phyloP scores from a whole-genome alignment of 2,797 vertebrate genomes.

The Glossophaga mutica region DNA sequence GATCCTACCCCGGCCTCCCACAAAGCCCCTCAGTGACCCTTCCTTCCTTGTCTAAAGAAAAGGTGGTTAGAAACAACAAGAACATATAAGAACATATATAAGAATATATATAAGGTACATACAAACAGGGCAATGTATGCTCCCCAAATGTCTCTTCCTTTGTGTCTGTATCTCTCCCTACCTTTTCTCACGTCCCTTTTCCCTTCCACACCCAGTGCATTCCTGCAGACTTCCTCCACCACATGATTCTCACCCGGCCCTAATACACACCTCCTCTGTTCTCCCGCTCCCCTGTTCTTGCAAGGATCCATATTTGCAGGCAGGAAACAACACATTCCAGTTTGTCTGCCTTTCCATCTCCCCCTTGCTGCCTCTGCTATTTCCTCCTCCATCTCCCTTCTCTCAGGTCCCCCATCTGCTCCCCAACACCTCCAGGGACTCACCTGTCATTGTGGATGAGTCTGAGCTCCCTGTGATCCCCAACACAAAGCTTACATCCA shows the following conservation, averaged over 20 bases:
- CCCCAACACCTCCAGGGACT: constrained; percentile 1
- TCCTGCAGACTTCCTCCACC: not conserved
- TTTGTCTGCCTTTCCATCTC: not conserved
- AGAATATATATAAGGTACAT: not conserved
- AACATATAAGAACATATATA: not conserved
- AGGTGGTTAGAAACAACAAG: not conserved
- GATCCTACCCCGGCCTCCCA: constrained; percentile 56
- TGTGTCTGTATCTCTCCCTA: not conserved
- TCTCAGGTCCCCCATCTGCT: not conserved
- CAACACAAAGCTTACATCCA: not conserved
- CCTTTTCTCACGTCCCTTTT: not conserved
- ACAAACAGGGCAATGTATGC: not conserved
- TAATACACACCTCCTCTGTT: not conserved
- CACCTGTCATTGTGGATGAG: not conserved
- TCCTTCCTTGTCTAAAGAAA: not conserved
- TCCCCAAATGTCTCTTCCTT: not conserved
- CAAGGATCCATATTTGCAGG: not conserved
- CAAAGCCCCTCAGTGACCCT: not conserved
- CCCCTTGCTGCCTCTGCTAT: not conserved
- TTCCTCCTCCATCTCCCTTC: constrained; percentile 1
- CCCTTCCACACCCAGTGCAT: not conserved
- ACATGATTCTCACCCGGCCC: not conserved
- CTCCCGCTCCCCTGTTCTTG: not conserved
- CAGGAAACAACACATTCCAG: not conserved
- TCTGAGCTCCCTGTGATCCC: not conserved